Conservation (phyloP, 2,113 vertebrate genomes). For the Aptenodytes patagonicus region DNA sequence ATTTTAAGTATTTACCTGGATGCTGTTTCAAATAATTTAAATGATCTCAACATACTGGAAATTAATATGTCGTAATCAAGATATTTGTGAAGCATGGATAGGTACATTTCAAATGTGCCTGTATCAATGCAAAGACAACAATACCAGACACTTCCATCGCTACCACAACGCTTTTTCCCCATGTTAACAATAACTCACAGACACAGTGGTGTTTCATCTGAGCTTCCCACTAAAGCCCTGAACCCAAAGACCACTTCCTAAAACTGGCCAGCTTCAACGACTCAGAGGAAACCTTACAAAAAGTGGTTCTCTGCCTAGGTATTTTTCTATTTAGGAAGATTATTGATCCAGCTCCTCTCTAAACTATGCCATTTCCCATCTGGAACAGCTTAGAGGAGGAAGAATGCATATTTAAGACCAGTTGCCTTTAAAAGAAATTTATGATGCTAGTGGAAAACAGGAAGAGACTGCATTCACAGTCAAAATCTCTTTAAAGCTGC, state of each 20-base stretch:
- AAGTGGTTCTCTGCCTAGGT: background rate
- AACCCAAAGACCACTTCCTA: background rate
- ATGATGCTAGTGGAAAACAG: background rate
- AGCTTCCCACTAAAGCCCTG: background rate
- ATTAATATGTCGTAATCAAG: background rate
- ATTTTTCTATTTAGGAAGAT: background rate
- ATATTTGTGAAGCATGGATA: background rate
- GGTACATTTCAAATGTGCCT: background rate
- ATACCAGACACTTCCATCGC: background rate
- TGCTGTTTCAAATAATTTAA: background rate
- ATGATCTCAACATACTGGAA: background rate
- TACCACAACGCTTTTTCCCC: background rate
- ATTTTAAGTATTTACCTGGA: background rate
- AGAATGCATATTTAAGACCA: background rate
- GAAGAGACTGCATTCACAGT: background rate
- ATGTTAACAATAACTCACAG: background rate
- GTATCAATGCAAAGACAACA: background rate
- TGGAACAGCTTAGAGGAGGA: background rate
- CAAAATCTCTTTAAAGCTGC: background rate
- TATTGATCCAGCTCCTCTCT: background rate
- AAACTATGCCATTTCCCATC: background rate
- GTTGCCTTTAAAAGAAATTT: constrained; percentile 12
- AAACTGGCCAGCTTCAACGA: background rate
- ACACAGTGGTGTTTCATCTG: background rate
- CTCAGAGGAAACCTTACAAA: background rate